phyloP scores from a whole-genome alignment of 2,113 vertebrate species.

The Ammospiza nelsoni region DNA sequence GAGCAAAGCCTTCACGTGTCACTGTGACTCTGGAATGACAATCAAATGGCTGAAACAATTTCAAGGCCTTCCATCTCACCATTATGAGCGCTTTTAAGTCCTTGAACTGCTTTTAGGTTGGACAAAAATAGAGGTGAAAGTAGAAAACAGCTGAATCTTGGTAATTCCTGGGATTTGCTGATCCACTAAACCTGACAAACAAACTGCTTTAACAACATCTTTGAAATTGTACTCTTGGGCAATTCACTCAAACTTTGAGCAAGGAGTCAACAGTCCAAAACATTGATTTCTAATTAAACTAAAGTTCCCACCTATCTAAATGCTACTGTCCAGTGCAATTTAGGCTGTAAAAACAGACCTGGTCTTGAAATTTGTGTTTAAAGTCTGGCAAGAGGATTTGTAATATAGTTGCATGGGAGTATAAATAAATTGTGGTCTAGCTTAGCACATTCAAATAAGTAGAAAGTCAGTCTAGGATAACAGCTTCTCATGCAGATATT shows the following conservation, averaged over 20 bases:
- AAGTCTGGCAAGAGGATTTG: not conserved
- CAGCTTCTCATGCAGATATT: not conserved
- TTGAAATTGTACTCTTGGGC: constrained; percentile 11
- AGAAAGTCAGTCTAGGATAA: not conserved
- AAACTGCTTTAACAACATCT: constrained; percentile 7
- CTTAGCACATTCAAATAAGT: not conserved
- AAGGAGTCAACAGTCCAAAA: constrained; percentile 60
- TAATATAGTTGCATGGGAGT: not conserved
- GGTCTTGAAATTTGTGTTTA: not conserved
- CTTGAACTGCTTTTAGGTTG: not conserved
- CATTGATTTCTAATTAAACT: constrained; percentile 54
- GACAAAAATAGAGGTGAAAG: constrained; percentile 53
- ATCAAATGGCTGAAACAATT: not conserved
- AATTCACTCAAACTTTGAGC: constrained; percentile 44
- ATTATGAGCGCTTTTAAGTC: not conserved
- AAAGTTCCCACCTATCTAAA: not conserved
- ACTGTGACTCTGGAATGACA: not conserved
- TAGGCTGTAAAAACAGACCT: not conserved
- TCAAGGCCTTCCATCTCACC: accelerated
- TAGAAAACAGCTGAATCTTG: constrained; percentile 51
- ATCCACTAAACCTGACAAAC: constrained; percentile 51
- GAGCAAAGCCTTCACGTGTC: not conserved
- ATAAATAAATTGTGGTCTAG: not conserved
- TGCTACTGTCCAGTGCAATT: not conserved
- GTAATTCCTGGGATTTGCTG: constrained; percentile 61